Percentiles rank a stretch among this genome's conserved stretches.
Conservation (phyloP, 1,140 invertebrate genomes). For the Drosophila athabasca region DNA sequence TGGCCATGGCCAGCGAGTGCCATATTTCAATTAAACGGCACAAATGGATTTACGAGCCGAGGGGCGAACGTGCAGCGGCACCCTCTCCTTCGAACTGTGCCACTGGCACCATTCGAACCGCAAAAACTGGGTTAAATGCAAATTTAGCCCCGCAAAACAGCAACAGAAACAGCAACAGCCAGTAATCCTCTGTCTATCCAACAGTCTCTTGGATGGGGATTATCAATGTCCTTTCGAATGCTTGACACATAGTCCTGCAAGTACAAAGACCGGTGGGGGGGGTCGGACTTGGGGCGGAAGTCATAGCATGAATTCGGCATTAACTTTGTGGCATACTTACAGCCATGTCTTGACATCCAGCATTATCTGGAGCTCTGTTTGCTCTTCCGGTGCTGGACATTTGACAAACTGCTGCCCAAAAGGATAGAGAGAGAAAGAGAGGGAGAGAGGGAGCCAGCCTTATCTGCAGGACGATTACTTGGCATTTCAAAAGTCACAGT, state of each 20-base stretch:
- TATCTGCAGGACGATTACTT: too few species aligned
- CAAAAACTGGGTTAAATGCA: constrained; percentile 62
- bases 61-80: too few species aligned
- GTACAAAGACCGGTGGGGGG: not conserved
- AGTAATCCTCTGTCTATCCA: too few species aligned
- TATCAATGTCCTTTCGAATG: constrained; percentile 61
- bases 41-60: constrained; percentile 68
- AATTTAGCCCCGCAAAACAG: constrained; percentile 37
- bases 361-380: constrained; percentile 11
- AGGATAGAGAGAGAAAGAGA: too few species aligned
- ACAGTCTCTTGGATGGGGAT: constrained; percentile 26
- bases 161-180: not conserved
- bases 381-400: constrained; percentile 39
- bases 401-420: constrained; percentile 56
- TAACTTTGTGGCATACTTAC: constrained; percentile 58
- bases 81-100: not conserved
- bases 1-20: constrained; percentile 1
- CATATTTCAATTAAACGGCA: constrained; percentile 77
- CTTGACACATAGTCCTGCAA: constrained; percentile 42
- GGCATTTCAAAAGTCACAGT: constrained; percentile 1
- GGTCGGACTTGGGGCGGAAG: constrained; percentile 5
- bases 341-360: constrained; percentile 58
- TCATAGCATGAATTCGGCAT: constrained; percentile 64
- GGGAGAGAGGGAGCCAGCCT: not conserved
- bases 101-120: constrained; percentile 10